Conservation (phyloP, 2,888 invertebrate genomes). For the Lissocephala sabroskyi region DNA sequence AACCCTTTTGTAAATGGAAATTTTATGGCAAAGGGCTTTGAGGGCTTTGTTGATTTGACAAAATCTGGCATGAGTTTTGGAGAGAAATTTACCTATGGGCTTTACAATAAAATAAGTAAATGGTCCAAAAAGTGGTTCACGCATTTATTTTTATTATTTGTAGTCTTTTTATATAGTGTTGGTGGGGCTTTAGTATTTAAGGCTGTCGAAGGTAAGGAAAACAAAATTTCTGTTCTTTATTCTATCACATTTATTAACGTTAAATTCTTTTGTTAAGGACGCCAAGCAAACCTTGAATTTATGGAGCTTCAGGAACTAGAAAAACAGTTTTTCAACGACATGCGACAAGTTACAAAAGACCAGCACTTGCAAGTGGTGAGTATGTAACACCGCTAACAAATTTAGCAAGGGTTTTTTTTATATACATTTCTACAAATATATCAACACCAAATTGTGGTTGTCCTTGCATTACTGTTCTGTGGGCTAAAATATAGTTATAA, state of each 20-base stretch:
- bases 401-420: too few species aligned
- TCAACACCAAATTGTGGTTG: too few species aligned
- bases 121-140: slow-evolving; percentile 91
- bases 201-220: slow-evolving; percentile 82
- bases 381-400: neutral
- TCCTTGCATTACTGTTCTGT: too few species aligned
- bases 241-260: too few species aligned
- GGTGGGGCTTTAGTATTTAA: slow-evolving; percentile 87
- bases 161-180: slow-evolving; percentile 84
- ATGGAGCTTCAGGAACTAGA: slow-evolving; percentile 37
- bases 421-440: too few species aligned
- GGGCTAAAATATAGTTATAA: too few species aligned
- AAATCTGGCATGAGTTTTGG: slow-evolving; percentile 88
- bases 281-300: slow-evolving; percentile 29
- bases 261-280: slow-evolving; percentile 31
- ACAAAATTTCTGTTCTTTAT: neutral
- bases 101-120: slow-evolving; percentile 83
- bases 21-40: slow-evolving; percentile 86
- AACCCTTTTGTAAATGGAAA: slow-evolving; percentile 79
- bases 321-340: slow-evolving; percentile 56
- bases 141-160: slow-evolving; percentile 86
- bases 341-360: slow-evolving; percentile 67
- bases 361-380: slow-evolving; percentile 59
- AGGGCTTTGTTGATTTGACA: slow-evolving; percentile 84
- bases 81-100: slow-evolving; percentile 86